Evolutionary conservation across 2,888 invertebrate species (phyloP).

Genomic region (Amblyjoppa proteus): DNA sequence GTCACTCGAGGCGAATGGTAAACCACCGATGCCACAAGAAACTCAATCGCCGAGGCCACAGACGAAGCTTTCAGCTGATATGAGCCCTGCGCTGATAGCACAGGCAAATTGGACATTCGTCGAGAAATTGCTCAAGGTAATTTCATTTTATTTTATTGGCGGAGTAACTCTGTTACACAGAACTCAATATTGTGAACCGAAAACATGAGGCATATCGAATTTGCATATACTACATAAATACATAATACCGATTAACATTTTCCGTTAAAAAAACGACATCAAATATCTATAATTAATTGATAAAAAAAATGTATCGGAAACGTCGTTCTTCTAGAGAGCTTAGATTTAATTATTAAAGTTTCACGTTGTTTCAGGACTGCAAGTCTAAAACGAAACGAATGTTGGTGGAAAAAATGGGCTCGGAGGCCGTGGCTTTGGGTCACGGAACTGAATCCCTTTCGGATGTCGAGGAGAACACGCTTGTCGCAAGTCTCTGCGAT

Average conservation of each 20-base stretch:
- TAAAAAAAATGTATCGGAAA: not conserved
- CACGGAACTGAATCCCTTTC: constrained; percentile 92
- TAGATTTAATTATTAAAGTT: not conserved
- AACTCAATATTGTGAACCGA: too few relatives aligned
- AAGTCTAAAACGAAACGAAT: constrained; percentile 98
- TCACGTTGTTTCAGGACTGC: constrained; percentile 88
- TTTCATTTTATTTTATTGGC: constrained; percentile 24
- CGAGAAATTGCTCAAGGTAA: constrained; percentile 96
- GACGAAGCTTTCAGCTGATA: constrained; percentile 88
- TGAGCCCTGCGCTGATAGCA: constrained; percentile 95
- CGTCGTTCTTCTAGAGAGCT: not conserved
- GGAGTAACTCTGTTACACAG: not conserved
- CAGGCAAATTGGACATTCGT: constrained; percentile 99
- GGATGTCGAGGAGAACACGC: constrained; percentile 97
- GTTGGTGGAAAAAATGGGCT: constrained; percentile 99
- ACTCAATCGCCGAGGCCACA: constrained; percentile 83
- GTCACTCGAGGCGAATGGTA: constrained; percentile 82
- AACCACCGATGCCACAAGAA: constrained; percentile 80
- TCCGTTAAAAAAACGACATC: not conserved
- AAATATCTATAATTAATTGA: constrained; percentile 31
- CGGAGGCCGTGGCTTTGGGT: constrained; percentile 97
- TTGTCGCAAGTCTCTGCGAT: constrained; percentile 99
- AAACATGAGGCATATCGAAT: too few relatives aligned
- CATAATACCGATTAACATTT: not conserved
- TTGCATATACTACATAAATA: not conserved